Base-by-base conservation (phyloP, 1,140 invertebrate species). In the Drosophila repleta region DNA sequence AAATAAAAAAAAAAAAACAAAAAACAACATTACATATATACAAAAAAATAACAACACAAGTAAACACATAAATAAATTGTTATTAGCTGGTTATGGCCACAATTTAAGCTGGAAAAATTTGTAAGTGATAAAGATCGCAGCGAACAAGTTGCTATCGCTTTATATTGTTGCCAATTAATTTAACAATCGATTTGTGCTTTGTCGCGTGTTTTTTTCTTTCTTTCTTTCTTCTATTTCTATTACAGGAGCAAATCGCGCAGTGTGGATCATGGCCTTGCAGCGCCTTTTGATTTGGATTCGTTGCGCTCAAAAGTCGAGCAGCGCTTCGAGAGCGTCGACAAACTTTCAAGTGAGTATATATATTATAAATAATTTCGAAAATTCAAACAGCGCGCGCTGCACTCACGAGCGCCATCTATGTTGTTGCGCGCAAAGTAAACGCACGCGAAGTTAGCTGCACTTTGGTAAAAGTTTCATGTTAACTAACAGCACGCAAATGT, bases 211-310 rank as follows among this genome's bases (percentile, higher is more conserved):
- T 43, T 43, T 55, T 24, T 60, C 48, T 41, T 56, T 21, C 53
- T 24, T 65, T 29, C 58, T 76, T 77, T 11, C 74, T 26, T 13
- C 15, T 66, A 8, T 35, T 45, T 79, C 80, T 88, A 90, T 94
- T 91, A 90, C 93, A 97, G 96, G 95, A 96, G 96, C 88, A 97
- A 97, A 93, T 97, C 96, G 91, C 94, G 96, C 76, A 97, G 96
- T 79, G 96, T 97, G 75, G 96, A 97, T 92, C 96, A 97, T 94
- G 96, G 96, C 81, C 95, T 97, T 79, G 93, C 95, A 45, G 93
- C 96, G 45, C 95, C 96, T 43, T 97, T 96, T 88, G 96, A 97
- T 92, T 93, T 97, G 92, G 96, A 97, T 69, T 94, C 96, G 20
- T 93, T 97, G 53, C 94, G 96, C 72, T 96, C 95, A 79, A 96